Base-by-base conservation (phyloP, 1,140 invertebrate species). In the Oedothorax gibbosus region DNA sequence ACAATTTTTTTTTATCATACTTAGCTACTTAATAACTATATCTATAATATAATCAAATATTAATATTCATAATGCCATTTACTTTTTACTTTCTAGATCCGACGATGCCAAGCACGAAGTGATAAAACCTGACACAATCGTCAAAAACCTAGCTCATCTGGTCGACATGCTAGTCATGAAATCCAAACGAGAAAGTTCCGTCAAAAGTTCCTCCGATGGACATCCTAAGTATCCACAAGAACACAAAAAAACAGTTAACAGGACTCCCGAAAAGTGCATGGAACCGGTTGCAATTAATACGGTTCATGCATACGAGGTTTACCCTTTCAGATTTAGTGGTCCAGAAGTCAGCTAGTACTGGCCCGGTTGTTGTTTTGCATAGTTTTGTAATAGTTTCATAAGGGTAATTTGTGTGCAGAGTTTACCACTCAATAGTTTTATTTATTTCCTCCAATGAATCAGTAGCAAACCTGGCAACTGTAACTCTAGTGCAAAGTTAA, bases 101-200 rank as follows among this genome's bases (percentile, higher is more conserved):
- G 81, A 84, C 80, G 92, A 92, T 89, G 91, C 92, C 85, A 89
- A 89, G 60, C 91, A 93, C 86, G 89, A 90, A 6, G 87, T 87
- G 11, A 90, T 93, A 0, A 92, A 89, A 84, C 92, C 93, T 53
- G 91, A 92, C 89, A 90, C 88, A 9, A 90, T 92, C 86, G 92
- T 92, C 2, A 90, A 92, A 84, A 92, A 93, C 88, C 88, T 93
- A 53, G 88, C 89, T 2, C 86, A 90, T 76, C 90, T 90, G 72
- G 91, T 92, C 14, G 87, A 90, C 75, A 66, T 87, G 14, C 87
- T 90, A 65, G 75, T 89, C 9, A 18, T 84, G 50, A 84, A 84
- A 76, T 84, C 81, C 9, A 84, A 76, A 8, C 71, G 81, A 18
- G 81, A 84, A 66, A 84, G 66, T 57, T 84, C 81, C 8, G 49